Base-by-base conservation (phyloP, 35 echinoderm and acorn worm genomes). In the Nesometra sesokonis region DNA sequence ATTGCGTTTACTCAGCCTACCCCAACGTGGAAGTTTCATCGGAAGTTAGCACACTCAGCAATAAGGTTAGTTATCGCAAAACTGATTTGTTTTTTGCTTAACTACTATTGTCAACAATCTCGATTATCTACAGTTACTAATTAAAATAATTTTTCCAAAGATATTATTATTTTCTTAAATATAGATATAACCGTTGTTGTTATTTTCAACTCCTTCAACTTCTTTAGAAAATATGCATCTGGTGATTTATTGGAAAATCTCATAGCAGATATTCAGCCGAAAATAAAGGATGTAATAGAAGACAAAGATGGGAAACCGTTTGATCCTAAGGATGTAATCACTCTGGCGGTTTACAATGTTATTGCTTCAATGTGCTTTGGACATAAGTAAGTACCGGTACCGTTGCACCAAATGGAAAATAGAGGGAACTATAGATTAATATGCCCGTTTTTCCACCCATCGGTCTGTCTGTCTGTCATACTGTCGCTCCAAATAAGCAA, bases 341-440 rank as follows among this genome's bases (percentile, higher is more conserved):
- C 80, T 7, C 32, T 91, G 2, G 85, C 85, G 30, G 90, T 91
- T 17, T 86, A 87, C 80, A 91, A 87, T 33, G 43, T 91, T 7
- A 32, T 91, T 35, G 84, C 85, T 19, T 33, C 77, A 37, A 86
- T 91, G 84, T 79, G 78, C 36, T 91, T 87, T 83, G 90, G 90
- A 35, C 77, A 87, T 29, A 31, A 82, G 90, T 91, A 86, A 86
- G 85, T 86, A 31, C 9, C 5, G 34, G 9, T 27, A 37, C 23
- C 23, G 38, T 43, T 43, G 15, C 4, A 43, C 4, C 15, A 43
- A 7, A 7, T 7, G 4, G 38, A 4, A 43, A 43, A n/a, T n/a
- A n/a, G n/a, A n/a, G n/a, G n/a, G n/a, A n/a, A n/a, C n/a, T n/a
- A n/a, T n/a, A n/a, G n/a, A n/a, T n/a, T n/a, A n/a, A n/a, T n/a